Percentiles rank a stretch among this genome's conserved stretches.
Evolutionary conservation across 2,113 vertebrate genomes (phyloP).

Genomic region (Chauna torquata): DNA sequence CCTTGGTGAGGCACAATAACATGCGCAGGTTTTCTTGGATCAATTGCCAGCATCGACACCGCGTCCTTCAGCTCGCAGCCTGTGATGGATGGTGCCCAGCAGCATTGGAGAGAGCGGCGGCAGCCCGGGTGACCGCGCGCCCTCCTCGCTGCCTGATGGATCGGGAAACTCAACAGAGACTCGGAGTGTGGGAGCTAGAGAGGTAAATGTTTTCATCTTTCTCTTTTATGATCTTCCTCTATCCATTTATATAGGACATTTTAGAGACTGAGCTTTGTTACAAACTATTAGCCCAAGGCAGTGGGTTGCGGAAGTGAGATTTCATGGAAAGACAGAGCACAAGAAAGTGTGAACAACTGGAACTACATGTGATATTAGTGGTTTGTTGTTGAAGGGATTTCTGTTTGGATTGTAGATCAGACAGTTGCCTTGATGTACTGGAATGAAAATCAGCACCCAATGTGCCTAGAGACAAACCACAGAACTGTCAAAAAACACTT

Average conservation of each 20-base stretch:
- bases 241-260: conserved; percentile 73
- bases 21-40: conserved; percentile 41
- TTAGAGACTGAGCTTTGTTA: conserved; percentile 75
- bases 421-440: conserved; percentile 66
- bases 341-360: conserved; percentile 65
- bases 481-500: conserved; percentile 46
- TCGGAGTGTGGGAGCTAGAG: not conserved
- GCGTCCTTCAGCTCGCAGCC: conserved; percentile 38
- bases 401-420: conserved; percentile 66
- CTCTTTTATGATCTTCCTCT: conserved; percentile 76
- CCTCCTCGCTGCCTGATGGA: conserved; percentile 69
- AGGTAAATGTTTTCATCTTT: conserved; percentile 75
- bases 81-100: conserved; percentile 70
- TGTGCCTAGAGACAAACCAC: conserved; percentile 41
- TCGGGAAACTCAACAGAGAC: conserved; percentile 43
- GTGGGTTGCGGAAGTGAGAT: conserved; percentile 61
- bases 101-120: conserved; percentile 13
- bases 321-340: conserved; percentile 64
- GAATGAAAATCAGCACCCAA: conserved; percentile 64
- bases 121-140: conserved; percentile 15
- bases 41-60: conserved; percentile 42
- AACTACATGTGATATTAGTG: conserved; percentile 51
- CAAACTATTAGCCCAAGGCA: conserved; percentile 79
- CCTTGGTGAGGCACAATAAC: conserved; percentile 22
- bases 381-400: conserved; percentile 63